Evolutionary conservation across 2,113 vertebrate species (phyloP), one percentile per base, ranked within the genome.

Genomic region (Stigmatopora argus): DNA sequence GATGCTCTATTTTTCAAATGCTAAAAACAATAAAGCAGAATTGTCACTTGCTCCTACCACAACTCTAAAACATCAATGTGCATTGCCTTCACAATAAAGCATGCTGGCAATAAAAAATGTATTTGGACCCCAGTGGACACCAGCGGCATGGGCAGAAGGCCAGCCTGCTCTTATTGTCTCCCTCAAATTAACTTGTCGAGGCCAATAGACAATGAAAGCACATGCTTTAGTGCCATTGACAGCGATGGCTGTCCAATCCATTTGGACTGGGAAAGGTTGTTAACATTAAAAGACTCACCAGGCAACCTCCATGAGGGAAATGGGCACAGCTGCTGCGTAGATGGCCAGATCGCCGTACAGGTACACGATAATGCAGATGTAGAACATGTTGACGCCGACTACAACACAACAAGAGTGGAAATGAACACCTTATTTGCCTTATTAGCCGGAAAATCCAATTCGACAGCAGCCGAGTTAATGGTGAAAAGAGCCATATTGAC

Each of bases 381-480:
- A 99, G 90, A 99, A 99, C 89, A 99, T 90, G 78, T 98, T 98
- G 84, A 99, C 93, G 0, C 97, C 97, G 71, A 97, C 97, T 99
- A 91, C 10, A 89, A 70, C 62, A 80, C 63, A 81, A 49, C 73
- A 47, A 31, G 69, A 68, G 1, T 31, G 2, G 71, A 18, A 21
- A 51, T 0, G 64, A 19, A 2, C 17, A 15, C 13, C 19, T 53
- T 23, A 26, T 53, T 53, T 23, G 51, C 23, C 51, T 12, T 4
- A 19, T 53, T 4, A 53, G 21, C 18, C 3, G 7, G 48, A 51
- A 19, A 19, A 9, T 51, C 9, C 7, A 1, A 12, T 53, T 23
- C 21, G 19, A 23, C 38, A 41, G 38, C 38, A 41, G 38, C 38
- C 6, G 9, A 21, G 51, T 52, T 19, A 10, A 9, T 5, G 4